Base-by-base conservation (phyloP, 2,113 vertebrate species). In the Choloepus hoffmanni region DNA sequence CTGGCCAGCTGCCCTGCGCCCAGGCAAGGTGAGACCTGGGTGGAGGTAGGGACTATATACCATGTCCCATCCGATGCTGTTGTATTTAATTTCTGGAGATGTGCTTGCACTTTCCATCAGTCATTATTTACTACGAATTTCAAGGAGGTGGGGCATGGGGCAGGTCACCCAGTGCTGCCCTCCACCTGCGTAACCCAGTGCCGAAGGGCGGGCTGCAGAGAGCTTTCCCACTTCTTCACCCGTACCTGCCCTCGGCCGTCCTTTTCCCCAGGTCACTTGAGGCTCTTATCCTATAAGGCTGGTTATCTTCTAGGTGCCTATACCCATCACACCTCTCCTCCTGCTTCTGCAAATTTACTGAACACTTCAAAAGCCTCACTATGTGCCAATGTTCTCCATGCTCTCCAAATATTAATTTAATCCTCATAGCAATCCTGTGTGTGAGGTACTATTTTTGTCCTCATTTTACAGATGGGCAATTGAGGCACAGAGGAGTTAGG, bases 1-100 rank as follows among this genome's bases (percentile, higher is more conserved):
- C 7, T 24, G 78, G 76, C 10, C 97, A 96, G 94, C 85, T 97
- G 97, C 76, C 82, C 0, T 9, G 73, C 79, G 95, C 95, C 94
- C 94, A 90, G 33, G 45, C 40, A 85, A 50, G 53, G 16, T 4
- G 6, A 74, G 85, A 36, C 13, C 45, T 43, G 55, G 58, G 40
- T 2, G 3, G 40, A 90, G 36, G 33, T 30, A 30, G 45, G 33
- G 74, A 58, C 7, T n/a, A 13, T 8, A 7, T 0, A 45, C 40
- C 12, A 8, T 7, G 53, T 26, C 23, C 19, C 7, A 19, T 15
- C 30, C 12, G 30, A 21, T 4, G 40, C 77, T 62, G 15, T 13
- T 65, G 68, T 13, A n/a, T 26, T 73, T 18, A 72, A 65, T 21
- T 45, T 45, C 43, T 45, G 43, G 7, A 50, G 21, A 16, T 12